Evolutionary conservation across 2,797 vertebrate species (phyloP).

Genomic region (Phyllotis vaccarum): DNA sequence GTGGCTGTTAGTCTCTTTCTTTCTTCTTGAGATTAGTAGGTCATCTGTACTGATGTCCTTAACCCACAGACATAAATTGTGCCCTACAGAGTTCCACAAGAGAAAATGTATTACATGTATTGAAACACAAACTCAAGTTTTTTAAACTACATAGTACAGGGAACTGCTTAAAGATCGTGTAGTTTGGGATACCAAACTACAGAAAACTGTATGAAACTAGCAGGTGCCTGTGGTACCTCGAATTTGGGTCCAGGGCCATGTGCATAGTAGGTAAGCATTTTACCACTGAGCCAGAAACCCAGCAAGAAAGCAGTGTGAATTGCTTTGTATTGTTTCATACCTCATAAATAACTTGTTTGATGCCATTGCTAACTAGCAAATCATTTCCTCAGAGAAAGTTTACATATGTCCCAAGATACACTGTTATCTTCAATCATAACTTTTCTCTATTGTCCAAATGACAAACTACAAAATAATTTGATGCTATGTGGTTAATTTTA

Average conservation of each 20-base stretch:
- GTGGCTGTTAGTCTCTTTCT: background rate
- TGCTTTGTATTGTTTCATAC: background rate
- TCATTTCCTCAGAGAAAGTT: background rate
- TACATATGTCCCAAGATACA: background rate
- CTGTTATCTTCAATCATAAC: background rate
- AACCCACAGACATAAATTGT: background rate
- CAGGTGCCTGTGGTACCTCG: background rate
- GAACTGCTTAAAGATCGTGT: background rate
- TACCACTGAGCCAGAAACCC: background rate
- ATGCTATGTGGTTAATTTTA: background rate
- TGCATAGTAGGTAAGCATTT: background rate
- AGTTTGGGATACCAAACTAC: background rate
- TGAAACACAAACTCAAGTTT: conserved; percentile 28
- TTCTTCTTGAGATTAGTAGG: background rate
- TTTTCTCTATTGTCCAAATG: background rate
- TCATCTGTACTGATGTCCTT: background rate
- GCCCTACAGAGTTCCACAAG: background rate
- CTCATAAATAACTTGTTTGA: background rate
- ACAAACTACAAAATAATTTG: conserved; percentile 2
- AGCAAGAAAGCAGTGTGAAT: background rate
- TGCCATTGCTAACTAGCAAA: background rate
- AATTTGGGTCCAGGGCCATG: background rate
- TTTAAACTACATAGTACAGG: background rate
- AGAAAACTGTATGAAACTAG: background rate
- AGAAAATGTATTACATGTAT: background rate